Evolutionary conservation across 1,140 invertebrate genomes (phyloP), one percentile per base, ranked within the genome.

Genomic region (Chrysomallon squamiferum): DNA sequence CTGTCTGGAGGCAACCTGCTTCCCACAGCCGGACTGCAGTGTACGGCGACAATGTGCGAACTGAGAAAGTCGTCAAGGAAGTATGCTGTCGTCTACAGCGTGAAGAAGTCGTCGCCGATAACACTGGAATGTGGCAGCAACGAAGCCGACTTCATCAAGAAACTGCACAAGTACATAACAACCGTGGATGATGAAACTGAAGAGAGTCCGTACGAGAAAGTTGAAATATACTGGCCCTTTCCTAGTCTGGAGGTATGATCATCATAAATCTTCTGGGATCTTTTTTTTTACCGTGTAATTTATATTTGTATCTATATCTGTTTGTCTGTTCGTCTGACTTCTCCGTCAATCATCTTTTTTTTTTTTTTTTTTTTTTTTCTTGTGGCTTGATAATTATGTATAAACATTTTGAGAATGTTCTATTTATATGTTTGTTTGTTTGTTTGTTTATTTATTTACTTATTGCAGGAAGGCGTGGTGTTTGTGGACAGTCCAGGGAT

Each of bases 401-500:
- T n/a, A n/a, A n/a, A n/a, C n/a, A n/a, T n/a, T n/a, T n/a, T n/a
- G n/a, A n/a, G n/a, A n/a, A n/a, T n/a, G n/a, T n/a, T n/a, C n/a
- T n/a, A n/a, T n/a, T n/a, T n/a, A n/a, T n/a, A n/a, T n/a, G n/a
- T n/a, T n/a, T n/a, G n/a, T n/a, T n/a, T n/a, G n/a, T n/a, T n/a
- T n/a, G n/a, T n/a, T n/a, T n/a, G n/a, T n/a, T n/a, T n/a, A n/a
- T n/a, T n/a, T n/a, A n/a, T n/a, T n/a, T n/a, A n/a, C n/a, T n/a
- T n/a, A n/a, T 61, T 69, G 22, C 62, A 81, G 79, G 76, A 74
- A 32, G 76, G 77, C 2, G 62, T 79, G 11, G 69, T 71, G 11
- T 72, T 81, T 22, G 71, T 81, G 11, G 79, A 81, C 58, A 81
- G 69, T 20, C 79, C 79, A 1, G 79, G 79, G 0, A 71, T 81